Base-by-base conservation (phyloP, 2,888 invertebrate species). In the Athalia cordata region DNA sequence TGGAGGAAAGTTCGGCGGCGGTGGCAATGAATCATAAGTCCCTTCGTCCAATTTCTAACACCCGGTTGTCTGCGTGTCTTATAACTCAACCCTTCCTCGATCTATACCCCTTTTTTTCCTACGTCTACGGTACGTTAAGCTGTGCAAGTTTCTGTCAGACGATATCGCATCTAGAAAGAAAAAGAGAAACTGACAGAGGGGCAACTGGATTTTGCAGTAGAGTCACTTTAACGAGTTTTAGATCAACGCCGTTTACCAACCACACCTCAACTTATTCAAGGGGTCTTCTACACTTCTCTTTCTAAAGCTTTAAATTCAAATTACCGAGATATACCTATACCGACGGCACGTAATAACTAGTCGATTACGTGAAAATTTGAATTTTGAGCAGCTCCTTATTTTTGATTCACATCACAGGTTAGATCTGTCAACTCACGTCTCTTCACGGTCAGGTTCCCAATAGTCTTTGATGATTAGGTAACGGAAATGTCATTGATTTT, bases 11-110 rank as follows among this genome's bases (percentile, higher is more conserved):
- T 72, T 68, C 29, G 29, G n/a, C n/a, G 47, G n/a, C 15, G 1
- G 59, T 72, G 59, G 72, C 72, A 47, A 75, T 64, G 75, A 61
- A 75, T 75, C 75, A 75, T 64, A 45, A 75, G 62, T 64, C 75
- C 64, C 29, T 61, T 62, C 50, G 8, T 75, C 50, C 75, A 75
- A 75, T 75, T 75, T 75, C 64, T 50, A 75, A 75, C 75, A 64
- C 75, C 29, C 75, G 64, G 75, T 61, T 64, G 75, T 64, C 75
- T 75, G n/a, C 62, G n/a, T 11, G 61, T 50, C 50, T 29, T 75
- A 47, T 15, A 72, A 72, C 72, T 59, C 13, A 72, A 72, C 72
- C 72, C 72, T 72, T 72, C 47, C 8, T 1, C 59, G 8, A 8
- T 47, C 57, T 45, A 29, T 29, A 29, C 15, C 0, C 47, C 55